A percentile compares a stretch with the other conserved stretches of the same genome.
Conservation (phyloP, 1,140 invertebrate species). For the Doryteuthis pealeii region DNA sequence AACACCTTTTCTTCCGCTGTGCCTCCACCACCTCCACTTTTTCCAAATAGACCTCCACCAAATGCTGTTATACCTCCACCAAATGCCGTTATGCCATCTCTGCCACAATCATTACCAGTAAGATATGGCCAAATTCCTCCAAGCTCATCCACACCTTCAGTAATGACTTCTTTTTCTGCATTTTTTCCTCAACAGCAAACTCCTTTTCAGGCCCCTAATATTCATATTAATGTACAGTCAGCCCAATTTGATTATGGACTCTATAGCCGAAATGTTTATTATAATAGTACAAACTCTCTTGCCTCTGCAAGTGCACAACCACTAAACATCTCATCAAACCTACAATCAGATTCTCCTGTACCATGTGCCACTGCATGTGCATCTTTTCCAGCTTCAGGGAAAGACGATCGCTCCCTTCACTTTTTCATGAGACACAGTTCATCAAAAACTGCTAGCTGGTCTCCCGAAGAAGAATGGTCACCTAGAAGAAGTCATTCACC, state of each 20-base stretch:
- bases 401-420: no score
- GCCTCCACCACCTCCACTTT: background rate
- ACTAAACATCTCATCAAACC: no score
- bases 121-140: slow-evolving; percentile 11
- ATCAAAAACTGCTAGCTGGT: background rate
- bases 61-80: background rate
- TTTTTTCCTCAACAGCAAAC: background rate
- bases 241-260: background rate
- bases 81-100: no score
- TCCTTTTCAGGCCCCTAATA: background rate
- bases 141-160: background rate
- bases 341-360: background rate
- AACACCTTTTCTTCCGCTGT: background rate
- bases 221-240: no score
- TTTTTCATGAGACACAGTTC: background rate
- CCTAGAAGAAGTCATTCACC: background rate
- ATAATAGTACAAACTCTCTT: no score
- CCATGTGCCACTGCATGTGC: background rate
- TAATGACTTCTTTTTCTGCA: background rate
- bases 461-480: background rate
- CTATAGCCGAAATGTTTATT: no score
- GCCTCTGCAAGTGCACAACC: no score
- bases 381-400: background rate
- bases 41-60: background rate
- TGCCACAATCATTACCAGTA: background rate